Percentiles rank a stretch among this genome's conserved stretches.
phyloP scores from a whole-genome alignment of 2,797 vertebrate genomes.

The Eidolon dupreanum region DNA sequence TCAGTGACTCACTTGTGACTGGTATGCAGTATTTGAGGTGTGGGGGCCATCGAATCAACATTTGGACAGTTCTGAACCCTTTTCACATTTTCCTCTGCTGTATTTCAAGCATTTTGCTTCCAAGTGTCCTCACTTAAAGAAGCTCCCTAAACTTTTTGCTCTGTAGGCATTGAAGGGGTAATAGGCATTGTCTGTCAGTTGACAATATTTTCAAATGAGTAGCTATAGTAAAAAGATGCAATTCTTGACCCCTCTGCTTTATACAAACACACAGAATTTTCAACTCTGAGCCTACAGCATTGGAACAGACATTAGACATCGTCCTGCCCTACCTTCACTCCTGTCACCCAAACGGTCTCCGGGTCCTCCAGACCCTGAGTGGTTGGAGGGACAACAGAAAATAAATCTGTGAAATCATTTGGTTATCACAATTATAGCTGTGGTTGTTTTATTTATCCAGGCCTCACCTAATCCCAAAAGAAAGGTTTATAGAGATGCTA shows the following conservation, averaged over 20 bases:
- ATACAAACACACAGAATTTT: neutral
- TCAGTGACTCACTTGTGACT: neutral
- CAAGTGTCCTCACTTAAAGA: neutral
- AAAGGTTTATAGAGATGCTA: neutral
- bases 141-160: neutral
- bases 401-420: neutral
- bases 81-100: neutral
- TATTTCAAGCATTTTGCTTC: neutral
- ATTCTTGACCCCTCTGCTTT: neutral
- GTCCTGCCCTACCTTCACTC: neutral
- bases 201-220: neutral
- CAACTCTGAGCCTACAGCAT: neutral
- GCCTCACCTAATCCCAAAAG: neutral
- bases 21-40: neutral
- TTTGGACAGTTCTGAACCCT: neutral
- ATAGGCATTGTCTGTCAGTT: neutral
- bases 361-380: neutral
- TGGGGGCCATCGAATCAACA: neutral
- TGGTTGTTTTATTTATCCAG: neutral
- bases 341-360: neutral
- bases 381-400: neutral
- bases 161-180: neutral
- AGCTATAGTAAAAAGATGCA: neutral
- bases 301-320: neutral
- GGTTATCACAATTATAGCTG: neutral